phyloP scores from a whole-genome alignment of 2,888 invertebrate species.

The Unio delphinus region DNA sequence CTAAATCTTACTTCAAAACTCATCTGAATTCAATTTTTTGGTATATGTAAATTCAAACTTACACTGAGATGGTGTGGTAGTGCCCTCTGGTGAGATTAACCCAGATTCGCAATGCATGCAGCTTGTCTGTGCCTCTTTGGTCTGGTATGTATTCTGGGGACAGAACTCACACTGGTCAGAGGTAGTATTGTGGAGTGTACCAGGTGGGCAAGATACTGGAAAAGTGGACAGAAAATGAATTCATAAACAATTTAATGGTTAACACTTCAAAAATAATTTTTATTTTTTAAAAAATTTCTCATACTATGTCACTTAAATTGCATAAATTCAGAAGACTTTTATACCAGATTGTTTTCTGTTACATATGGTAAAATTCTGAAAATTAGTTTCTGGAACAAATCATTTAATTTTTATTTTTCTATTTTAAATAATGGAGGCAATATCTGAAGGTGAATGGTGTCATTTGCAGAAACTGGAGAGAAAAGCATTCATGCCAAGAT shows the following conservation, averaged over 20 bases:
- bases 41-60: slow-evolving; percentile 16
- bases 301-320: too few species aligned
- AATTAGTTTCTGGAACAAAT: too few species aligned
- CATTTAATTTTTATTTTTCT: too few species aligned
- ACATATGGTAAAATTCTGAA: too few species aligned
- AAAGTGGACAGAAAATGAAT: slow-evolving; percentile 1
- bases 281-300: neutral
- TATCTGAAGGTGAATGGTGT: too few species aligned
- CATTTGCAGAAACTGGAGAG: too few species aligned
- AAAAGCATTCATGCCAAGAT: too few species aligned
- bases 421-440: too few species aligned
- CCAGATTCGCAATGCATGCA: slow-evolving; percentile 53
- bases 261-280: neutral
- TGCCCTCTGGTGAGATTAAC: slow-evolving; percentile 45
- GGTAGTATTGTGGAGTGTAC: slow-evolving; percentile 48
- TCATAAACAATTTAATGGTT: neutral
- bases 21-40: neutral
- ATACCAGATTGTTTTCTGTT: too few species aligned
- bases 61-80: slow-evolving; percentile 49
- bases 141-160: slow-evolving; percentile 50
- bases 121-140: slow-evolving; percentile 39
- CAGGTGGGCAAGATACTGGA: slow-evolving; percentile 59
- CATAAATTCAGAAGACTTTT: too few species aligned
- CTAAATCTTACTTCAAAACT: neutral
- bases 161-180: slow-evolving; percentile 48